These are phyloP conservation scores for Trachelus stipa DNA, from an alignment of 2,888 invertebrate genomes.

Conservation along the genomic window DNA sequence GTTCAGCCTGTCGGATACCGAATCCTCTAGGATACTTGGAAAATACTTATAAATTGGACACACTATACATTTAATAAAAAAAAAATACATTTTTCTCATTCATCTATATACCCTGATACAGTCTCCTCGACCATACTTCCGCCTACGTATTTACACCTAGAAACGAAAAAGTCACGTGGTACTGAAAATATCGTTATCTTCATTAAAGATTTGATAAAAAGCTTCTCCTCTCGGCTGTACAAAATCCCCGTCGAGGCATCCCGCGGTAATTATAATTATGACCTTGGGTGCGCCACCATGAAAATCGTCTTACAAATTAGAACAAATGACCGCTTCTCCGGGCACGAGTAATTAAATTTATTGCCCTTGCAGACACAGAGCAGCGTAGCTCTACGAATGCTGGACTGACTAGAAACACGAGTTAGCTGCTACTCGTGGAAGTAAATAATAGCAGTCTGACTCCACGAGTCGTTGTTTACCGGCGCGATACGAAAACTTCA, in stretches of 20 bases:
- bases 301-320: constrained; percentile 28
- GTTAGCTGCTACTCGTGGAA: not conserved
- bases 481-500: not conserved
- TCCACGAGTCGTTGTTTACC: not conserved
- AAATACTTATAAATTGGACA: not conserved
- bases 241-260: constrained; percentile 10
- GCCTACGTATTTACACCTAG: not conserved
- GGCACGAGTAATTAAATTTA: constrained; percentile 17
- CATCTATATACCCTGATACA: not conserved
- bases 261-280: constrained; percentile 32
- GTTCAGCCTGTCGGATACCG: not conserved
- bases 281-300: constrained; percentile 22
- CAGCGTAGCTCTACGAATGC: not conserved
- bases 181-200: not conserved
- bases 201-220: not conserved
- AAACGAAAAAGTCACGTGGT: not conserved
- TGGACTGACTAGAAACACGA: not conserved
- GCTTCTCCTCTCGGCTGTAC: not conserved
- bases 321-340: constrained; percentile 26
- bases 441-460: not conserved
- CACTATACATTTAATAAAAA: not conserved
- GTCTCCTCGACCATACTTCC: not conserved
- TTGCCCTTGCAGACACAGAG: not conserved
- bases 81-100: not conserved
- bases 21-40: not conserved